Base-by-base conservation (phyloP, 2,888 invertebrate species). In the Eueremaeus valkanovi region DNA sequence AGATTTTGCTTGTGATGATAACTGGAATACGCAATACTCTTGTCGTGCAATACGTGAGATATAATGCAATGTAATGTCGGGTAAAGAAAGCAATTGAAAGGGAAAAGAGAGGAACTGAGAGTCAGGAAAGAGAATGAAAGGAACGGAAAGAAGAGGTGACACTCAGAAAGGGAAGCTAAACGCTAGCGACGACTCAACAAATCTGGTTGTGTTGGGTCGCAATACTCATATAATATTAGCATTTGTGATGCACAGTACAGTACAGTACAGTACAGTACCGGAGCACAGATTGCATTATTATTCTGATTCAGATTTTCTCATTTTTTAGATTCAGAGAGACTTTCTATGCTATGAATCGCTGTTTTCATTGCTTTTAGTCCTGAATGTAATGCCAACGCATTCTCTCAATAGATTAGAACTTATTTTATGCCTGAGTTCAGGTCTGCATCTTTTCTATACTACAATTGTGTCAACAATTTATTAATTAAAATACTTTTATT, bases 81-180 rank as follows among this genome's bases (percentile, higher is more conserved):
- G 58, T 58, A 58, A 61, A 61, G 61, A 21, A 61, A 61, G 9
- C 1, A 16, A 61, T 61, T 27, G 31, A 61, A 61, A 29, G 61
- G 61, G 40, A 70, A 45, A 40, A 70, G 70, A 36, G 21, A 51
- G 51, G 51, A 51, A 51, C 51, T 51, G n/a, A 51, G 51, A 51
- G 51, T 51, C 51, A 70, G 70, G 45, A 45, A 70, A 70, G 70
- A 45, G 70, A 70, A 21, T 70, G 70, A 70, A 70, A 70, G 33
- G 45, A 45, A 70, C 70, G 70, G 70, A 70, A 45, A 42, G 70
- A 70, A 45, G 40, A 45, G 45, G 70, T 42, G 70, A 70, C 21
- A 70, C n/a, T 24, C 21, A 8, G 3, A 70, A 33, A 70, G 33
- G 27, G 36, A 36, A 61, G 18, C 31, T 9, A 16, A 29, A 61